Conservation (phyloP, 2,888 invertebrate species). For the Dolichopus griseipennis region DNA sequence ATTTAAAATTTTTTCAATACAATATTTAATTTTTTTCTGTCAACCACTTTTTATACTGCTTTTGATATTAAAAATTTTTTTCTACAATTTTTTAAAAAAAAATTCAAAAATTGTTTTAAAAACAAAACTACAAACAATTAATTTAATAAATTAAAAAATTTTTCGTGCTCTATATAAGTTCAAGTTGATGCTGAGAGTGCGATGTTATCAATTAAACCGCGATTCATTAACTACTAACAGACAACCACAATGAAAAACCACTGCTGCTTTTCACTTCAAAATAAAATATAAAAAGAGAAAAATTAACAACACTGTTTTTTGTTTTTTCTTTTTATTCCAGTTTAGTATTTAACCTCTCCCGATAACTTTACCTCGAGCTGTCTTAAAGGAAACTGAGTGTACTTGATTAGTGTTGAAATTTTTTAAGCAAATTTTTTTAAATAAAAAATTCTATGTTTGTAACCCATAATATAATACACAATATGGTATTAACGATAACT, state of each 20-base stretch:
- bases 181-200: not conserved
- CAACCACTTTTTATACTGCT: no score
- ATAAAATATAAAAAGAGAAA: not conserved
- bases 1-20: no score
- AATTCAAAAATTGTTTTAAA: no score
- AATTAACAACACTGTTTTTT: no score
- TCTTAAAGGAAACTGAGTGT: slow-evolving; percentile 24
- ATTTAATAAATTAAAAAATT: not conserved
- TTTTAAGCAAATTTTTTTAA: not conserved
- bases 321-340: not conserved
- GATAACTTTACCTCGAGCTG: slow-evolving; percentile 19
- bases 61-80: no score
- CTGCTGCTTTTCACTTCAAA: not conserved
- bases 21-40: no score
- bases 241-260: not conserved
- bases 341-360: not conserved
- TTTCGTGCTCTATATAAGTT: not conserved
- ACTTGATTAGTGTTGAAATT: slow-evolving; percentile 18
- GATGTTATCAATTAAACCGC: not conserved
- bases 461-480: no score
- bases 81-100: no score
- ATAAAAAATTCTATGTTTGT: no score
- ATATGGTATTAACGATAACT: no score
- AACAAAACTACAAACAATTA: no score
- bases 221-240: not conserved